These are phyloP conservation scores for Oscarella lobularis DNA, from an alignment of 37 sponge, comb jelly and placozoan genomes.

Conservation along the genomic window DNA sequence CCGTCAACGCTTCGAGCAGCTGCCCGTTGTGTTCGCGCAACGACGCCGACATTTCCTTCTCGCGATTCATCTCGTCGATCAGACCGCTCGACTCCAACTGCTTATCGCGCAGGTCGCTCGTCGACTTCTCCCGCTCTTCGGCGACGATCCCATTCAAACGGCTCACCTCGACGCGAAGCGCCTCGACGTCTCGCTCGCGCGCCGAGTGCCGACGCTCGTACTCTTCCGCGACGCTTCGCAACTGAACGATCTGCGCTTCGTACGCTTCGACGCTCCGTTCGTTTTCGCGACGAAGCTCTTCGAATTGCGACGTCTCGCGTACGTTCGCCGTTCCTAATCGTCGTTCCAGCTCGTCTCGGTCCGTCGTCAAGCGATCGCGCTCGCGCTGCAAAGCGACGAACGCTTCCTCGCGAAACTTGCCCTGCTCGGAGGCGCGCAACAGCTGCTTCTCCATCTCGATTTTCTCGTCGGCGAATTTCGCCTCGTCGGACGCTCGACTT, in stretches of 20 bases:
- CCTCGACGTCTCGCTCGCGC: background rate
- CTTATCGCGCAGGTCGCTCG: too few species aligned
- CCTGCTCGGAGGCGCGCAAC: background rate
- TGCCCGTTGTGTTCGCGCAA: background rate
- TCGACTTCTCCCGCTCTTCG: too few species aligned
- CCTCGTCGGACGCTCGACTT: background rate
- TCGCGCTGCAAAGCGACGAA: background rate
- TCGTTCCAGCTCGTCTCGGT: too few species aligned
- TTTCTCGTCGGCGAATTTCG: background rate
- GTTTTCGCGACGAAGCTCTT: background rate
- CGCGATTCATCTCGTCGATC: background rate
- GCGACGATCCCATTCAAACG: background rate
- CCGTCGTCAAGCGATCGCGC: background rate
- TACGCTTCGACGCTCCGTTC: background rate
- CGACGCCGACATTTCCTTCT: background rate
- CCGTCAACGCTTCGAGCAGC: background rate
- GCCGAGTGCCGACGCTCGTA: background rate
- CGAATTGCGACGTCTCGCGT: background rate
- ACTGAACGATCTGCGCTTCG: background rate
- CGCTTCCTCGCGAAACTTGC: background rate
- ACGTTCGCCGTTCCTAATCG: too few species aligned
- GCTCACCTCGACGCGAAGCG: background rate
- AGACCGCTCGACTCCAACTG: background rate
- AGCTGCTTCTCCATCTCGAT: background rate
- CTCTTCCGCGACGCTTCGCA: background rate